Evolutionary conservation across 2,113 vertebrate genomes (phyloP).

Genomic region (Mormyrus iriodes): DNA sequence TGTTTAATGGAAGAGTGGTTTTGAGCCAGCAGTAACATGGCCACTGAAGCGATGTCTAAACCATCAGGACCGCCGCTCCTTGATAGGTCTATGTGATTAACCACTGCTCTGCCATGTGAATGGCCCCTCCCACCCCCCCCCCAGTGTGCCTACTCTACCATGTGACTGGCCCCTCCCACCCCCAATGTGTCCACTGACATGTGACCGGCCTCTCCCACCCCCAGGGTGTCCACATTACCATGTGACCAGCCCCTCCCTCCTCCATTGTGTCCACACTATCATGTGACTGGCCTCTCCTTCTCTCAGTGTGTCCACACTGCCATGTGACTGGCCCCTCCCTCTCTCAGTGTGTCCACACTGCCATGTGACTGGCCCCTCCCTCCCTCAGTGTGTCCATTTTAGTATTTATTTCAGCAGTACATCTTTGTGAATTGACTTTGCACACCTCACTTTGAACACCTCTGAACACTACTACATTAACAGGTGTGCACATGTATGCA

Average conservation of each 20-base stretch:
- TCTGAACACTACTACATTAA: neutral
- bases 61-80: neutral
- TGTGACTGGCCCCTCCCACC: neutral
- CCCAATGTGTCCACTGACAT: neutral
- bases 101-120: neutral
- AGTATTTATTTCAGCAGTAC: neutral
- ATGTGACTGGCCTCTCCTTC: neutral
- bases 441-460: neutral
- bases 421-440: neutral
- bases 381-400: neutral
- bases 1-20: slow-evolving; percentile 14
- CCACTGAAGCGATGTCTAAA: slow-evolving; percentile 12
- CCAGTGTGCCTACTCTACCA: neutral
- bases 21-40: slow-evolving; percentile 22
- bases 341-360: neutral
- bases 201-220: neutral
- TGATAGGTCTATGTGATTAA: neutral
- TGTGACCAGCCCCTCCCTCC: neutral
- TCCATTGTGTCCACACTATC: neutral
- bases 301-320: neutral
- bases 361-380: no score
- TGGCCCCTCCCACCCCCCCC: neutral
- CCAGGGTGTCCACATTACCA: neutral
- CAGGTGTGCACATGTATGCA: neutral
- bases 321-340: neutral